Evolutionary conservation across 2,888 invertebrate species (phyloP).

Genomic region (Heliconius aoede): DNA sequence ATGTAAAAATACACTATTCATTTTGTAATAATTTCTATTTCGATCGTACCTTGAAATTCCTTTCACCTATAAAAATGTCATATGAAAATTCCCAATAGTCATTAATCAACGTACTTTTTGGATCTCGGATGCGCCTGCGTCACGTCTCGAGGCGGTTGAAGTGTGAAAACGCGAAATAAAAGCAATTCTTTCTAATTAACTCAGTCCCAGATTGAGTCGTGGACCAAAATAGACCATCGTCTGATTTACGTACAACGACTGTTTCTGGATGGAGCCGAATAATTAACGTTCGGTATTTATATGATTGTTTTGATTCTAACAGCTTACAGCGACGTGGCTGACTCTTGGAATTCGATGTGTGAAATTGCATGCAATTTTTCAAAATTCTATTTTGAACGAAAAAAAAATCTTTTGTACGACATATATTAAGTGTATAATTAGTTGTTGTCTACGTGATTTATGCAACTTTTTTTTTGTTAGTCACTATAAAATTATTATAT

Average conservation of each 20-base stretch:
- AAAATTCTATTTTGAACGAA: conserved; percentile 1
- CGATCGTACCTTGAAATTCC: neutral
- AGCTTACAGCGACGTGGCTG: conserved; percentile 61
- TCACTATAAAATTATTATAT: neutral
- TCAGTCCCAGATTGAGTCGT: conserved; percentile 68
- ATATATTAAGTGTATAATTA: conserved; percentile 28
- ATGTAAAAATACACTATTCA: neutral
- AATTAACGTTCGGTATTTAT: conserved; percentile 79
- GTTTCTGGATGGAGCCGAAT: conserved; percentile 74
- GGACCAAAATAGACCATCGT: conserved; percentile 72
- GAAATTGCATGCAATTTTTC: conserved; percentile 35
- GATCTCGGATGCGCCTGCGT: conserved; percentile 59
- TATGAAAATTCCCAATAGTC: conserved; percentile 54
- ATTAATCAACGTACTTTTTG: conserved; percentile 70
- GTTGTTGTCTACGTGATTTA: conserved; percentile 4
- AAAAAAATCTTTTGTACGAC: conserved; percentile 4
- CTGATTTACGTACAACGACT: conserved; percentile 78
- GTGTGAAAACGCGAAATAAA: conserved; percentile 82
- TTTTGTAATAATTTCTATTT: conserved; percentile 2
- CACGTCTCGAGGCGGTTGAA: conserved; percentile 65
- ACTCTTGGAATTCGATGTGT: conserved; percentile 53
- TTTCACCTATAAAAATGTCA: conserved; percentile 37
- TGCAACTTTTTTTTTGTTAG: neutral
- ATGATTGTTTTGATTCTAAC: conserved; percentile 79
- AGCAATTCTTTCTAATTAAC: conserved; percentile 84